These are phyloP conservation scores for Tetramorium alpestre DNA, from an alignment of 1,140 invertebrate genomes.

Conservation along the genomic window DNA sequence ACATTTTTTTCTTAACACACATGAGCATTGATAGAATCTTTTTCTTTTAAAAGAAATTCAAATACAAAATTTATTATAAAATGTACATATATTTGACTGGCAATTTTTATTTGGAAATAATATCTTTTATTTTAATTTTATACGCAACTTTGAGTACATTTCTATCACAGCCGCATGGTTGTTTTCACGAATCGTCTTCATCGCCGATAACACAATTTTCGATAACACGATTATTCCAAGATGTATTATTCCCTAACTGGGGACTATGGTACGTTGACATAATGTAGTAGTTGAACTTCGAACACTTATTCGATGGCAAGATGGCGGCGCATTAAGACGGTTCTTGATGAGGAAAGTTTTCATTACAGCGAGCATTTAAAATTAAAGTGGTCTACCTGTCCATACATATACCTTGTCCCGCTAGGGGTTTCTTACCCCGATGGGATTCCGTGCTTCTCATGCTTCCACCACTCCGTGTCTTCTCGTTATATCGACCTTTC, in stretches of 20 bases:
- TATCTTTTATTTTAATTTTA: not conserved
- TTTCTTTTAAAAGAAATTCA: not conserved
- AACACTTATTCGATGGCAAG: constrained; percentile 37
- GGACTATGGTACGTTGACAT: not conserved
- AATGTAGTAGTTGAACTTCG: constrained; percentile 30
- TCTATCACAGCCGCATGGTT: too few relatives aligned
- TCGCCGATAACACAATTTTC: not conserved
- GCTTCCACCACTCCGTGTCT: constrained; percentile 11
- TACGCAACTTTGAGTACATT: not conserved
- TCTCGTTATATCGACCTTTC: constrained; percentile 37
- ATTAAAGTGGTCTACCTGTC: constrained; percentile 64
- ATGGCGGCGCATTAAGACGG: constrained; percentile 57
- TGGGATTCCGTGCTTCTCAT: not conserved
- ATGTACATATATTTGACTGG: not conserved
- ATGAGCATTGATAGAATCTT: not conserved
- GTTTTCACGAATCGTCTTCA: too few relatives aligned
- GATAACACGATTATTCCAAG: not conserved
- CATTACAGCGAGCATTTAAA: constrained; percentile 68
- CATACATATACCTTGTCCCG: constrained; percentile 30
- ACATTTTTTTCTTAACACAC: not conserved
- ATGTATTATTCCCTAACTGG: not conserved
- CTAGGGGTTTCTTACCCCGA: constrained; percentile 37
- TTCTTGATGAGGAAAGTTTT: constrained; percentile 72
- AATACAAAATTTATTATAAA: not conserved
- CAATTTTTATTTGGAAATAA: not conserved